Evolutionary conservation across 2,797 vertebrate genomes (phyloP).

Genomic region (Triplophysa bombifrons): DNA sequence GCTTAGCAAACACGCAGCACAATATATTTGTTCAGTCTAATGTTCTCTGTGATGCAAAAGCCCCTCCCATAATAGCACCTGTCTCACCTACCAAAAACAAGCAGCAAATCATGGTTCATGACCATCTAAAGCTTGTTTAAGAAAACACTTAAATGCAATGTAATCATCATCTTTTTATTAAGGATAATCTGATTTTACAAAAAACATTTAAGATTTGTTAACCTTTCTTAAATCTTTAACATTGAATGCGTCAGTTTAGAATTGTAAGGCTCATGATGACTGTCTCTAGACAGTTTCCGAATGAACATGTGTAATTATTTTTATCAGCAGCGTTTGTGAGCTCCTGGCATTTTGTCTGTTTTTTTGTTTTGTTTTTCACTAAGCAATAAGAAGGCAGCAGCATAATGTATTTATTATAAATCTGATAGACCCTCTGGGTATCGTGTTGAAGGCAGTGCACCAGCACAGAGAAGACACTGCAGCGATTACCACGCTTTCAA

Average conservation of each 20-base stretch:
- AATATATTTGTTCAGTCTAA: background rate
- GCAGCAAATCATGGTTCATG: background rate
- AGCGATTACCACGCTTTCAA: constrained; percentile 17
- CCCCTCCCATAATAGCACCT: background rate
- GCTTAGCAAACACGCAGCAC: background rate
- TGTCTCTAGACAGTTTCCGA: background rate
- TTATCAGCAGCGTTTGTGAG: constrained; percentile 10
- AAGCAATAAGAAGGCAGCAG: background rate
- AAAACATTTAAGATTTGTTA: background rate
- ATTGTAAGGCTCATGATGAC: background rate
- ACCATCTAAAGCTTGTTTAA: background rate
- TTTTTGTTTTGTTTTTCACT: constrained; percentile 1
- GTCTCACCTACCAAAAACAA: background rate
- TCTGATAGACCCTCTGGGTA: constrained; percentile 12
- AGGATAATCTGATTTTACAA: background rate
- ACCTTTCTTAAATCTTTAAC: background rate
- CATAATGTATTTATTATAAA: constrained; percentile 15
- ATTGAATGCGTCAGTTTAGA: background rate
- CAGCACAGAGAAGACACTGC: background rate
- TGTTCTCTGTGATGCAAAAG: background rate
- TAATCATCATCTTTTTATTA: background rate
- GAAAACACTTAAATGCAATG: background rate
- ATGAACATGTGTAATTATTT: background rate
- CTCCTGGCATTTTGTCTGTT: background rate
- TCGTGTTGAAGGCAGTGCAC: constrained; percentile 22